Evolutionary conservation across 2,113 vertebrate species (phyloP), one percentile per base, ranked within the genome.

Genomic region (Notiomystis cincta): DNA sequence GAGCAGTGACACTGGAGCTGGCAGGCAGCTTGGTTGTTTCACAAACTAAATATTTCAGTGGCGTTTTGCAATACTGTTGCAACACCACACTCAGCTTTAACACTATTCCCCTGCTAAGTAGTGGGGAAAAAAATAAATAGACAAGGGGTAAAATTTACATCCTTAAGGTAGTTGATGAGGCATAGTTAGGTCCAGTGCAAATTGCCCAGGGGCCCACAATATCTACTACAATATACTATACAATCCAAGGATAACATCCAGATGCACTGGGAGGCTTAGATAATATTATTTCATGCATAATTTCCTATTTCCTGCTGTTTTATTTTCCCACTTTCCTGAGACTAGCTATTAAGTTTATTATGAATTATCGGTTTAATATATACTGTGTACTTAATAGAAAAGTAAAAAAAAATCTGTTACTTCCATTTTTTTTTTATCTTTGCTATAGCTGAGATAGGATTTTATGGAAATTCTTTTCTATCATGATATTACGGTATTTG

Each of bases 281-380:
- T 72, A 90, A 88, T 90, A 94, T 93, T 92, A 90, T 91, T 94
- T 94, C 70, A 90, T 92, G 82, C 79, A 94, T 93, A 95, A 97
- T 95, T 94, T 95, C 58, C 75, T 71, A 38, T 90, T 89, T 93
- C 92, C 93, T 93, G 71, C 91, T 95, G 96, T 14, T 97, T 96
- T 89, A 90, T 92, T 95, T 93, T 84, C 51, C 50, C 20, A n/a
- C 54, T 95, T 95, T 94, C 62, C 61, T 92, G 37, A 94, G 78
- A 95, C 20, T 57, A 85, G 56, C 94, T 95, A 80, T 96, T 89
- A 96, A 42, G 79, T 91, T 97, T 97, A 94, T 96, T 95, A 93
- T 93, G 87, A 97, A 58, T 80, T 96, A 97, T 89, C 25, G 5
- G 54, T 95, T 97, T 96, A 97, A 97, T 97, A 96, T 95, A 57